Evolutionary conservation across 2,888 invertebrate species (phyloP).

Genomic region (Orthosia incerta): DNA sequence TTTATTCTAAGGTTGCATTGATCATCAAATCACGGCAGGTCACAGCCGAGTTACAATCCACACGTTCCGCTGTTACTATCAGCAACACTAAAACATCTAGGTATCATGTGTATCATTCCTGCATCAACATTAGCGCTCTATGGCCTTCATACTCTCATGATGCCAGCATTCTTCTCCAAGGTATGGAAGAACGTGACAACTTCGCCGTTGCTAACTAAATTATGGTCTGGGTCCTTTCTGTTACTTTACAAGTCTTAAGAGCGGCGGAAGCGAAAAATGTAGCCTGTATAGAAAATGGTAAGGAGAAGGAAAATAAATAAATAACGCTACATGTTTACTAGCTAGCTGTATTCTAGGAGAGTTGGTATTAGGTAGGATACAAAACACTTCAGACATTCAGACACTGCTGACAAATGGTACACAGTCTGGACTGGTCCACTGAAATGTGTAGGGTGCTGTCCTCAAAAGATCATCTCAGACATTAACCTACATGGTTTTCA

Average conservation of each 20-base stretch:
- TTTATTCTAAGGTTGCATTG: too few relatives aligned
- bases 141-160: background rate
- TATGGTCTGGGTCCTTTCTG: constrained; percentile 68
- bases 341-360: background rate
- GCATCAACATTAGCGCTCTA: constrained; percentile 14
- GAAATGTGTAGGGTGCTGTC: too few relatives aligned
- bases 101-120: background rate
- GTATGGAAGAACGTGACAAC: constrained; percentile 72
- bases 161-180: constrained; percentile 67
- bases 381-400: background rate
- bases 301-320: constrained; percentile 12
- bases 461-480: too few relatives aligned
- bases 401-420: too few relatives aligned
- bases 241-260: constrained; percentile 52
- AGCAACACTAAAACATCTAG: background rate
- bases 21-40: too few relatives aligned
- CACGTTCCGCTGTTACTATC: too few relatives aligned
- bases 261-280: constrained; percentile 51
- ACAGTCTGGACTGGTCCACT: too few relatives aligned
- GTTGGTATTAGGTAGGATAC: background rate
- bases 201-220: constrained; percentile 73
- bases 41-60: too few relatives aligned
- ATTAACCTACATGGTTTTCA: too few relatives aligned
- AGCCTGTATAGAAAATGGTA: background rate
- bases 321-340: constrained; percentile 1